Conservation (phyloP, 1,140 invertebrate species). For the Pseudomyrmex flavicornis region DNA sequence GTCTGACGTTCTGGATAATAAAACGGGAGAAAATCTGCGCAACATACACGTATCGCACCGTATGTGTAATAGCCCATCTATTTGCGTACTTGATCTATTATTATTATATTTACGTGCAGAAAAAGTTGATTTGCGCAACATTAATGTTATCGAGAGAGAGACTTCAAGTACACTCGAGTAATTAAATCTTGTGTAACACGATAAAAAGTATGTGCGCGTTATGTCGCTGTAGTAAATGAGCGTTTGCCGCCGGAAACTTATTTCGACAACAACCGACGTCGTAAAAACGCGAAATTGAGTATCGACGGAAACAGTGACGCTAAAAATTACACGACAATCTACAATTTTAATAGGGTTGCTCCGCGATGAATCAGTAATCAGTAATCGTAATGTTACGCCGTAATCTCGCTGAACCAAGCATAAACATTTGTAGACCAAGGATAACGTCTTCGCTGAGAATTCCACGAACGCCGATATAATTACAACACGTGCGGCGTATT, state of each 20-base stretch:
- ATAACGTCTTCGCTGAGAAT: conserved; percentile 47
- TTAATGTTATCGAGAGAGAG: neutral
- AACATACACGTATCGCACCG: neutral
- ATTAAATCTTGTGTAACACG: too few species aligned
- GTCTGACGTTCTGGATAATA: conserved; percentile 31
- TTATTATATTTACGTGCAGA: neutral
- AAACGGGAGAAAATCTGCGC: conserved; percentile 9
- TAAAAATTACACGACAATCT: conserved; percentile 21
- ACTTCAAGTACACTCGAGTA: conserved; percentile 18
- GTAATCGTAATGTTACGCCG: neutral
- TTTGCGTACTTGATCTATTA: conserved; percentile 25
- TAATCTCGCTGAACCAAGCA: conserved; percentile 3
- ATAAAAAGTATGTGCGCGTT: neutral
- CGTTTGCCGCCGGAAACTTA: neutral
- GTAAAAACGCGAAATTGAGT: conserved; percentile 7
- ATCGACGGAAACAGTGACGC: neutral
- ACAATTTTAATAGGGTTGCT: neutral
- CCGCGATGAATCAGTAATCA: conserved; percentile 16
- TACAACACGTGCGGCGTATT: conserved; percentile 46
- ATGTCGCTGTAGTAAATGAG: neutral
- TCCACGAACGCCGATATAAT: conserved; percentile 47
- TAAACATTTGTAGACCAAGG: conserved; percentile 11
- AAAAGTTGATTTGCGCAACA: neutral
- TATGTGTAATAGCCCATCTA: neutral
- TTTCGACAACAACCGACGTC: conserved; percentile 14